Conservation (phyloP, 2,888 invertebrate genomes). For the Amphipoea lucens region DNA sequence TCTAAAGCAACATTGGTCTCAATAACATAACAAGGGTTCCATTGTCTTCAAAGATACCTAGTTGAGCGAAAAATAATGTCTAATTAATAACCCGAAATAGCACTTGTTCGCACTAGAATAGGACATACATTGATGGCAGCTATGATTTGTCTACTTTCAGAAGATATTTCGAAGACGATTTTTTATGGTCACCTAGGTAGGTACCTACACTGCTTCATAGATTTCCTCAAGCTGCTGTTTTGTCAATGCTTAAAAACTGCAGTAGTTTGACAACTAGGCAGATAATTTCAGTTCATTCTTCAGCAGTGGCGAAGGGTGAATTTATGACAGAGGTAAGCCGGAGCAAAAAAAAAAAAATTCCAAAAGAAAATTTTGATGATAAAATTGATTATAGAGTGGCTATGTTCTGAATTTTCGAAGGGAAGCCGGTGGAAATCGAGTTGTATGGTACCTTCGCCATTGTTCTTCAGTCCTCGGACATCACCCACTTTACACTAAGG, state of each 20-base stretch:
- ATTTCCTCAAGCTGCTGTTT: not conserved
- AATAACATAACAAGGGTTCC: not conserved
- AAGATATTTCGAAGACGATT: not conserved
- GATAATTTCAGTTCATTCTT: not conserved
- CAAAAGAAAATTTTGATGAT: no score
- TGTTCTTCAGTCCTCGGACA: not conserved
- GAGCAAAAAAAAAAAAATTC: no score
- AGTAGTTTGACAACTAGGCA: not conserved
- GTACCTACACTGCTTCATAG: not conserved
- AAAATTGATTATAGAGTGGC: no score
- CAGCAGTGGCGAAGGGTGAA: not conserved
- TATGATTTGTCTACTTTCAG: not conserved
- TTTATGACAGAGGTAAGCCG: no score
- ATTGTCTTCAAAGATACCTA: not conserved
- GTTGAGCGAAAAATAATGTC: not conserved
- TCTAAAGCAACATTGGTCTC: not conserved
- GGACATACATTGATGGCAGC: not conserved
- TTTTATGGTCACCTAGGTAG: not conserved
- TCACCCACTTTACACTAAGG: not conserved
- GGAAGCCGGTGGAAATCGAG: no score
- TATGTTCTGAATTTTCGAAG: no score
- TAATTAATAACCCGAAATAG: not conserved
- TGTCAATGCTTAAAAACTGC: no score
- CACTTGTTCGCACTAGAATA: not conserved
- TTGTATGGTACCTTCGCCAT: no score